phyloP scores from a whole-genome alignment of 1,140 invertebrate genomes.

The Anoplophora glabripennis region DNA sequence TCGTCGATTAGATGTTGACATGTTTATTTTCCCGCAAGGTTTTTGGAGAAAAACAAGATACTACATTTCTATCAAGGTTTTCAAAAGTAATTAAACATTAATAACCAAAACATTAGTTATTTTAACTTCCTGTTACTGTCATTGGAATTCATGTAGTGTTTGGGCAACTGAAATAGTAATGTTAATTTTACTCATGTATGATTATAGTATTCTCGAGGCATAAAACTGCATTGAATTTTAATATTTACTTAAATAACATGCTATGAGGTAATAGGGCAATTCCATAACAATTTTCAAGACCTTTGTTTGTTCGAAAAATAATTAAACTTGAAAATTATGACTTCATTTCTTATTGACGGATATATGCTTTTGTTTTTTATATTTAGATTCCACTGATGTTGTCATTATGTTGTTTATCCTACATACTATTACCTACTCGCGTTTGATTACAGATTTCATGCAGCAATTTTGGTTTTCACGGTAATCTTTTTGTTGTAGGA shows the following conservation, averaged over 20 bases:
- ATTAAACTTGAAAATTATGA: too few species aligned
- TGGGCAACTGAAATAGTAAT: constrained; percentile 14
- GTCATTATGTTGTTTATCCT: too few species aligned
- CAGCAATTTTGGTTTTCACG: too few species aligned
- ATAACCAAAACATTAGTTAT: too few species aligned
- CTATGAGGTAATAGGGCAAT: neutral
- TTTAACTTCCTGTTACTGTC: neutral
- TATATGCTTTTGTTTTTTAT: constrained; percentile 6
- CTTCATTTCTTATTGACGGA: too few species aligned
- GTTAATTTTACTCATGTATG: constrained; percentile 58
- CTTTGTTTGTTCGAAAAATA: too few species aligned
- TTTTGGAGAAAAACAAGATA: neutral
- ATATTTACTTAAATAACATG: constrained; percentile 4
- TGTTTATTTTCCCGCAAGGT: neutral
- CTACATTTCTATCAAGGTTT: neutral
- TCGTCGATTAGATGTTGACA: too few species aligned
- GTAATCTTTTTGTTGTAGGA: constrained; percentile 50
- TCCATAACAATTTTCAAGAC: neutral
- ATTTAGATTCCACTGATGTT: too few species aligned
- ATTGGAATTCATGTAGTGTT: constrained; percentile 34
- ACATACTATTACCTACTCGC: too few species aligned
- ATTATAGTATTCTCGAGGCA: constrained; percentile 78
- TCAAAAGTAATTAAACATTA: too few species aligned
- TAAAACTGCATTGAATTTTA: constrained; percentile 62
- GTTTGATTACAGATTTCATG: too few species aligned